phyloP scores from a whole-genome alignment of 37 sponge, comb jelly and placozoan genomes.

The Eunapius fragilis region DNA sequence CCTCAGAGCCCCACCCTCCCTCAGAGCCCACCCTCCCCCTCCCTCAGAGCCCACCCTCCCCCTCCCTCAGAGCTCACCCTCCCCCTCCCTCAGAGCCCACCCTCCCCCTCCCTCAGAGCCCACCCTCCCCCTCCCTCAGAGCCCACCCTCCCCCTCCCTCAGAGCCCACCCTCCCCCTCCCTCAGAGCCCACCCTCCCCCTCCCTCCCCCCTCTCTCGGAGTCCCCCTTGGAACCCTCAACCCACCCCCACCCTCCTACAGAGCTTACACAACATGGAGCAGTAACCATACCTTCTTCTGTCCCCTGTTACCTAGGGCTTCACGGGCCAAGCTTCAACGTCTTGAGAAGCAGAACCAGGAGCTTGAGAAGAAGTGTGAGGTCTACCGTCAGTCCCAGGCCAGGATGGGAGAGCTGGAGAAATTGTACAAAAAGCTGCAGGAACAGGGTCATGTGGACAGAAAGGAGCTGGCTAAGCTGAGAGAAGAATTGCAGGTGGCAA shows the following conservation, averaged over 20 bases:
- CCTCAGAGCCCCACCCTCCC: background rate
- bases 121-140: background rate
- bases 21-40: no score
- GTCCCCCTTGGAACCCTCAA: no score
- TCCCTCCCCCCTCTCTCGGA: background rate
- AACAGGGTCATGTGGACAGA: constrained; percentile 56
- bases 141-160: background rate
- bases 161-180: background rate
- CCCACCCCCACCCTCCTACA: no score
- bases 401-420: constrained; percentile 77
- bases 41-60: no score
- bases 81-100: no score
- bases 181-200: background rate
- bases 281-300: no score
- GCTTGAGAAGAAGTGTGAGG: constrained; percentile 76
- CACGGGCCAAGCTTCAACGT: constrained; percentile 78
- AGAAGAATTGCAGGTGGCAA: constrained; percentile 61
- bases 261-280: no score
- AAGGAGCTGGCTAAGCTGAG: constrained; percentile 66
- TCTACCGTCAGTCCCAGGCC: constrained; percentile 70
- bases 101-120: background rate
- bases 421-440: constrained; percentile 68
- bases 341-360: constrained; percentile 82
- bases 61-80: no score
- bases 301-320: constrained; percentile 50